Conservation (phyloP, 1,140 invertebrate species). For the Antheraea mylitta region DNA sequence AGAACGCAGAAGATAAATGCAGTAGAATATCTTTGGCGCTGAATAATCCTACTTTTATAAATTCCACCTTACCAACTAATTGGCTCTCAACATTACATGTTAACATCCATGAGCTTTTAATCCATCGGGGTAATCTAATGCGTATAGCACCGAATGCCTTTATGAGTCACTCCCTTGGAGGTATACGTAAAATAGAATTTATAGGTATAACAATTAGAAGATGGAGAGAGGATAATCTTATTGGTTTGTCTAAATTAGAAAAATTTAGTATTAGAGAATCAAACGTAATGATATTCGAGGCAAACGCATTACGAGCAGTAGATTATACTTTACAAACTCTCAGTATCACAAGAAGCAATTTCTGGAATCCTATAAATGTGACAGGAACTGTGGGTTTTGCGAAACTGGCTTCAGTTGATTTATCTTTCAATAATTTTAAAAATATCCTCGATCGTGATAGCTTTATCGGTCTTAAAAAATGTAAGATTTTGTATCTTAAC, state of each 20-base stretch:
- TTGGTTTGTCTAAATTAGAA: conserved; percentile 48
- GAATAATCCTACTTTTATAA: conserved; percentile 38
- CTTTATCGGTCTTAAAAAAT: conserved; percentile 45
- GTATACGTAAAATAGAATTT: conserved; percentile 38
- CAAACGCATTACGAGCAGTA: conserved; percentile 40
- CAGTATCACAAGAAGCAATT: conserved; percentile 38
- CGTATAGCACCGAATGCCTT: conserved; percentile 50
- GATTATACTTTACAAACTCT: conserved; percentile 44
- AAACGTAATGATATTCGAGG: conserved; percentile 33
- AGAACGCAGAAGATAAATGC: conserved; percentile 42
- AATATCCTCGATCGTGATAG: conserved; percentile 39
- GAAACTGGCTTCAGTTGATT: conserved; percentile 43
- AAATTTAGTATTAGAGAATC: conserved; percentile 43
- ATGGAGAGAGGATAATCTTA: conserved; percentile 41
- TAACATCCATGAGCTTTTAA: conserved; percentile 40
- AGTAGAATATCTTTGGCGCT: conserved; percentile 35
- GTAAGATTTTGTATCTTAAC: conserved; percentile 51
- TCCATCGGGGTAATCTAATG: conserved; percentile 53
- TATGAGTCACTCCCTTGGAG: conserved; percentile 38
- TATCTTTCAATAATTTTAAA: conserved; percentile 52
- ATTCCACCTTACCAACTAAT: conserved; percentile 44
- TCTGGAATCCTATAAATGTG: conserved; percentile 52
- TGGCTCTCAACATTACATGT: conserved; percentile 44
- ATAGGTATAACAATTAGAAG: conserved; percentile 38
- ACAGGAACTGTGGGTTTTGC: conserved; percentile 41